Base-by-base conservation (phyloP, 2,797 vertebrate species). In the Dryobates pubescens region DNA sequence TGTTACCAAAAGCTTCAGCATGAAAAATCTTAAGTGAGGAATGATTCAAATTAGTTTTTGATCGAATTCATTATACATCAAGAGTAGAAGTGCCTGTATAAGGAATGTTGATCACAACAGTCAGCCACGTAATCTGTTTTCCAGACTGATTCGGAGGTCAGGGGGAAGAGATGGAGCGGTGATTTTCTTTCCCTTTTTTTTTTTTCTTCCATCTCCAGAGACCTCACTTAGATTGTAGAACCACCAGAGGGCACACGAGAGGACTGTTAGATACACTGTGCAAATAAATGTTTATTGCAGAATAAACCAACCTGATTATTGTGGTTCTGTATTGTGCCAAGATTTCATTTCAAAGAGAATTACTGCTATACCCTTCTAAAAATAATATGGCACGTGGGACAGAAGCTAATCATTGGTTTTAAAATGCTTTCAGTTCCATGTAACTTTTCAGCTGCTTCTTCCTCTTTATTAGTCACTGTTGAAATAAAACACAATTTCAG, bases 231-330 rank as follows among this genome's bases (percentile, higher is more conserved):
- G 67, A 54, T 58, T 75, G 4, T 29, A 69, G 94, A 96, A 93
- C 97, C 98, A 97, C 86, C 96, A 98, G 98, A 95, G 97, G 98
- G 98, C 97, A 95, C 69, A 90, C 59, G 45, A 59, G 94, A 92
- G 96, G 88, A 64, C 83, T 69, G 17, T 30, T 47, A 71, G 32
- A 74, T 61, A 23, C 58, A 34, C 70, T n/a, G 38, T 74, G 65
- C 76, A 93, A 29, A 81, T 72, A 82, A 89, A 79, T 61, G 61
- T 87, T 74, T 94, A 87, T 95, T 71, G 34, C 62, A 84, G 62
- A 92, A 89, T 90, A 86, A 91, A 94, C 27, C 64, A 47, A 56
- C 16, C 23, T 11, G 86, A 92, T 78, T 89, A 93, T 89, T 87
- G 63, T 90, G 24, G 63, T 79, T 76, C 71, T 30, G 2, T 63